Evolutionary conservation across 2,797 vertebrate species (phyloP).

Genomic region (Schizopygopsis malacanthus): DNA sequence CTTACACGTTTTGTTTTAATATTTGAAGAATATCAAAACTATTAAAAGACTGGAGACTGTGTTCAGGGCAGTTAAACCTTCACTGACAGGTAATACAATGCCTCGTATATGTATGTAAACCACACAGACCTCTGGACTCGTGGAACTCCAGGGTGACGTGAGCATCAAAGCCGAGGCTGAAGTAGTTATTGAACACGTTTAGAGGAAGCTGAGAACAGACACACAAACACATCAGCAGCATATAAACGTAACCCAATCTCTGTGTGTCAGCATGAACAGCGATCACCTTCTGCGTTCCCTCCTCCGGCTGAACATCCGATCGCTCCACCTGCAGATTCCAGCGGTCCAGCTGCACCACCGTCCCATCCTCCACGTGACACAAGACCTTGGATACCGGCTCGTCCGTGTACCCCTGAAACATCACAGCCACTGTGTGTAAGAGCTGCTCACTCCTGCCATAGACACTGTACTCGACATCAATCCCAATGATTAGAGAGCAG

Average conservation of each 20-base stretch:
- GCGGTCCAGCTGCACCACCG: slow-evolving; percentile 94
- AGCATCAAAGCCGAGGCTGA: slow-evolving; percentile 98
- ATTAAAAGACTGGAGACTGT: not conserved
- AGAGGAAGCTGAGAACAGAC: slow-evolving; percentile 87
- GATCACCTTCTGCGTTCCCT: slow-evolving; percentile 92
- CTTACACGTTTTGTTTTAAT: not conserved
- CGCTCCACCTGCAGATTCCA: slow-evolving; percentile 96
- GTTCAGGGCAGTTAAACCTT: not conserved
- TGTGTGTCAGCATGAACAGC: not conserved
- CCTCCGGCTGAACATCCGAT: slow-evolving; percentile 86
- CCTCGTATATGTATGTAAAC: not conserved
- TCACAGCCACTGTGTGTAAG: slow-evolving; percentile 31
- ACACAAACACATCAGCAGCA: not conserved
- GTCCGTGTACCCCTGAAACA: slow-evolving; percentile 92
- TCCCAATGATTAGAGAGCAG: not conserved
- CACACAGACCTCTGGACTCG: slow-evolving; percentile 90
- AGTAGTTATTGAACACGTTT: slow-evolving; percentile 99
- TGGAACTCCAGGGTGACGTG: slow-evolving; percentile 99
- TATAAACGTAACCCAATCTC: not conserved
- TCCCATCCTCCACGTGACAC: slow-evolving; percentile 97
- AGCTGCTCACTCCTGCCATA: slow-evolving; percentile 24
- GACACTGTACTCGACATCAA: slow-evolving; percentile 22
- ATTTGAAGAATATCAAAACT: not conserved
- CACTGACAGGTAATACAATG: not conserved
- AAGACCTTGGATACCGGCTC: slow-evolving; percentile 97